Percentiles rank a stretch among this genome's conserved stretches.
Evolutionary conservation across 2,797 vertebrate species (phyloP).

Genomic region (Paedocypris micromegethes): DNA sequence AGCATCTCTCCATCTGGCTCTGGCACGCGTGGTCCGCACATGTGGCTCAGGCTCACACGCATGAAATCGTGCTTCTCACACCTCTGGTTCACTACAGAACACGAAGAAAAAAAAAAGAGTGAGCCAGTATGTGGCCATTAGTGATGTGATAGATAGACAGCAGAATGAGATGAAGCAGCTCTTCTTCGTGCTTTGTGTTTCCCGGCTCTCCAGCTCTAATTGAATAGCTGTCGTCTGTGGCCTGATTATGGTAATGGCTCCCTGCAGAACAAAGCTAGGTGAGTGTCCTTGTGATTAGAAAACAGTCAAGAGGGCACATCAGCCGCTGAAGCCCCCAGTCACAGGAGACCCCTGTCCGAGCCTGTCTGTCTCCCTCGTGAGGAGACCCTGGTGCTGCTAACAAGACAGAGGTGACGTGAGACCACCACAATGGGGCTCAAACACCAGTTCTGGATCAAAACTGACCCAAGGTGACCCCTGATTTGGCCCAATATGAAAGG

Average conservation of each 20-base stretch:
- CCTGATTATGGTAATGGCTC: slow-evolving; percentile 61
- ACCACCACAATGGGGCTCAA: background rate
- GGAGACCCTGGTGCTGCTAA: background rate
- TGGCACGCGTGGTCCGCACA: slow-evolving; percentile 15
- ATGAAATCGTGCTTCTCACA: background rate
- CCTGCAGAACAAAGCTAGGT: slow-evolving; percentile 47
- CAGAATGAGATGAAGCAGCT: slow-evolving; percentile 23
- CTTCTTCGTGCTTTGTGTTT: slow-evolving; percentile 21
- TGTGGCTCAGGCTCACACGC: background rate
- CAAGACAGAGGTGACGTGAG: slow-evolving; percentile 12
- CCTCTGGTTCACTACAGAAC: slow-evolving; percentile 1
- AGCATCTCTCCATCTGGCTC: slow-evolving; percentile 23
- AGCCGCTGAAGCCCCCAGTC: background rate
- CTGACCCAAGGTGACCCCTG: too few species aligned
- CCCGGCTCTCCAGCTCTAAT: slow-evolving; percentile 48
- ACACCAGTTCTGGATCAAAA: too few species aligned
- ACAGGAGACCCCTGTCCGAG: too few species aligned
- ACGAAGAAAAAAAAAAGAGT: background rate
- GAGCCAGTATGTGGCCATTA: slow-evolving; percentile 4
- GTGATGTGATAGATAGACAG: slow-evolving; percentile 31
- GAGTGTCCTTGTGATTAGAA: slow-evolving; percentile 64
- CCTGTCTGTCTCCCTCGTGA: too few species aligned
- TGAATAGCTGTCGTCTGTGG: slow-evolving; percentile 60
- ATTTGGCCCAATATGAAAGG: too few species aligned
- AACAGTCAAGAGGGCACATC: slow-evolving; percentile 40